Base-by-base conservation (phyloP, 2,113 vertebrate genomes). In the Semicossyphus pulcher region DNA sequence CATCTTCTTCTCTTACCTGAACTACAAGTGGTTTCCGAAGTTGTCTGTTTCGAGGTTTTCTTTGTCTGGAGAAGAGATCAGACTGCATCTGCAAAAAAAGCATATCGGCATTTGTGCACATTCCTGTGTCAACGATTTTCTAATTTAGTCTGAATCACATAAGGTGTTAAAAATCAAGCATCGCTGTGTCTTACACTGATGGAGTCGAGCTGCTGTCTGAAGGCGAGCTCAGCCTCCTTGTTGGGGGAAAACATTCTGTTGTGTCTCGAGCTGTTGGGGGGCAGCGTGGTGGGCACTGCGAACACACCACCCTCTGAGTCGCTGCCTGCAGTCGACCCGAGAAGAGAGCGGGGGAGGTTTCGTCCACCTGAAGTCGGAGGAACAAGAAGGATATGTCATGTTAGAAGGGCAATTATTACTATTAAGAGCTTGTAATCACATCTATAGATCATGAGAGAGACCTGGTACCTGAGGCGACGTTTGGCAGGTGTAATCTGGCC, bases 1-100 rank as follows among this genome's bases (percentile, higher is more conserved):
- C 15, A 3, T 15, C 26, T 21, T 57, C 3, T 20, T 20, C 18
- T 72, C 94, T 93, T 78, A 99, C 97, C 95, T 99, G 97, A 52
- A 99, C 97, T 16, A 99, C 97, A 20, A 99, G 88, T 0, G 98
- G 97, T 87, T 99, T 99, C 72, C 97, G 92, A 26, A 97, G 91
- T 73, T 97, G 96, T 72, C 97, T 93, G 84, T 94, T 98, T 74
- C 96, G 91, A 72, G 95, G 69, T 77, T 98, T 99, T 86, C 95
- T 91, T 63, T 96, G 94, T 81, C 97, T 96, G 0, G 96, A 95
- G 74, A 98, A 99, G 85, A 98, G 96, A 73, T 99, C 97, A 0
- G 98, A 96, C 94, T 97, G 95, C 89, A 92, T 92, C 90, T 92
- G 66, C 8, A 58, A 49, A 29, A 53, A 54, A 29, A 3, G 0